Conservation (phyloP, 2,113 vertebrate genomes). For the Cyphomyrus plagiostoma region DNA sequence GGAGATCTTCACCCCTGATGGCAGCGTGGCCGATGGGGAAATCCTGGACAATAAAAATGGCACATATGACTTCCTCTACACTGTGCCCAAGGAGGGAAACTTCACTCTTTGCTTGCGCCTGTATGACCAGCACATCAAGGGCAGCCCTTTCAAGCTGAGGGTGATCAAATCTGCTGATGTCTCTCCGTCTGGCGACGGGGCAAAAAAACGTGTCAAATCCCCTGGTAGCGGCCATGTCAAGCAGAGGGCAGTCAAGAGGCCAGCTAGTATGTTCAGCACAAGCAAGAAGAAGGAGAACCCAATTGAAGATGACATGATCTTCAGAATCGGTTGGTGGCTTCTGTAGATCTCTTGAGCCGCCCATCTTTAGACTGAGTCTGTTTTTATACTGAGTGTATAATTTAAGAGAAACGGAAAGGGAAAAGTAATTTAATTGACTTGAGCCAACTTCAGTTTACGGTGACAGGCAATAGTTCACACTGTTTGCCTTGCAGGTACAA, state of each 20-base stretch:
- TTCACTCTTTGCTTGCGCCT: conserved; percentile 86
- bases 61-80: conserved; percentile 90
- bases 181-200: conserved; percentile 81
- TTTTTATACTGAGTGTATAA: neutral
- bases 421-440: neutral
- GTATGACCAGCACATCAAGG: conserved; percentile 94
- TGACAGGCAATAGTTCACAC: conserved; percentile 9
- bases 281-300: conserved; percentile 90
- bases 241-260: conserved; percentile 86
- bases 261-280: conserved; percentile 91
- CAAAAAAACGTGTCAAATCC: conserved; percentile 87
- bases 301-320: conserved; percentile 94
- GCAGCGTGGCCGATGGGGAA: conserved; percentile 88
- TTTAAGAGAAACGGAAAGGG: neutral
- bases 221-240: conserved; percentile 84
- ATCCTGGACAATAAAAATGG: conserved; percentile 95
- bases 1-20: conserved; percentile 88
- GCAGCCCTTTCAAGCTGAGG: conserved; percentile 88
- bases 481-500: conserved; percentile 69
- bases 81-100: conserved; percentile 85
- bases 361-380: neutral
- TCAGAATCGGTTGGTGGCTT: conserved; percentile 74
- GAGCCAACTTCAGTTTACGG: neutral
- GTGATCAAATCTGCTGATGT: conserved; percentile 71
- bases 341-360: neutral